A percentile compares a stretch with the other conserved stretches of the same genome.
phyloP scores from a whole-genome alignment of 2,113 vertebrate species.

The Dasyurus viverrinus region DNA sequence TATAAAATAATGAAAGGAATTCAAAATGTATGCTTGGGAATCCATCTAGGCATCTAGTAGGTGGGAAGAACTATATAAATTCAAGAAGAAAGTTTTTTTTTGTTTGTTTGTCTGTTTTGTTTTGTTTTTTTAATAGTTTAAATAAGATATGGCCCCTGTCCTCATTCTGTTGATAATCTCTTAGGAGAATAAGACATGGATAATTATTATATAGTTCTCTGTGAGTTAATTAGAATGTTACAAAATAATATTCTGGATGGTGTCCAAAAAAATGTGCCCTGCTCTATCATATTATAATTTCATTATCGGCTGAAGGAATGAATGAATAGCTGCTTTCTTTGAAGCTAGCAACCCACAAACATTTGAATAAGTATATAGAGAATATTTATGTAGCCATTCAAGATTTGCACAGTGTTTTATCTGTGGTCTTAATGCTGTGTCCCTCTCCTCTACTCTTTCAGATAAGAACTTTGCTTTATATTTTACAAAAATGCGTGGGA shows the following conservation, averaged over 20 bases:
- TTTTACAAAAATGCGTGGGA: not conserved
- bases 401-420: not conserved
- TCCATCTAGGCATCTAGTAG: not conserved
- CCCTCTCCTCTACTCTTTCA: not conserved
- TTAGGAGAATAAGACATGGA: not conserved
- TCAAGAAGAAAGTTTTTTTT: not conserved
- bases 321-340: not conserved
- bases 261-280: not conserved
- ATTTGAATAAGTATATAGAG: not conserved
- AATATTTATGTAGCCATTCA: not conserved
- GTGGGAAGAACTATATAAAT: not conserved
- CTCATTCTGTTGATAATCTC: not conserved
- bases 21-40: not conserved
- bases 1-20: not conserved
- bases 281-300: not conserved
- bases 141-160: not conserved
- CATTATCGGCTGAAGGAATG: not conserved
- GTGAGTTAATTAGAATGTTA: not conserved
- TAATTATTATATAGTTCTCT: not conserved
- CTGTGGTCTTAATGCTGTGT: not conserved
- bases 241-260: not conserved
- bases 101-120: too few species aligned
- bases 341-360: not conserved
- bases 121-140: not conserved
- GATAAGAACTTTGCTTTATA: not conserved